phyloP scores from a whole-genome alignment of 2,113 vertebrate genomes.

The Mus pahari region DNA sequence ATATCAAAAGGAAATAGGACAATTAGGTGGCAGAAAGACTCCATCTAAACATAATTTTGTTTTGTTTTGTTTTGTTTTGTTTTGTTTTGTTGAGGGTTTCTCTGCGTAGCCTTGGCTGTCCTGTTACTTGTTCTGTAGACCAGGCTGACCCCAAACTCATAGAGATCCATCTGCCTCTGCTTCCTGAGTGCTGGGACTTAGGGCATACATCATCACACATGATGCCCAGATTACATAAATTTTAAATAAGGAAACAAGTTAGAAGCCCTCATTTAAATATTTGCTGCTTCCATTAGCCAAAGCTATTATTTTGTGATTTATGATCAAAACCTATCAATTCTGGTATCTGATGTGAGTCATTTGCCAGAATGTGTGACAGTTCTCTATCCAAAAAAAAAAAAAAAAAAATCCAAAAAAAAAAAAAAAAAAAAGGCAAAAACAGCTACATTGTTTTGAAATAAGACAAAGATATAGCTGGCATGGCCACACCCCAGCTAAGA shows the following conservation, averaged over 20 bases:
- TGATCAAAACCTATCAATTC: background rate
- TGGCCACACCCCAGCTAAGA: background rate
- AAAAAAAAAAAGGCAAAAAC: background rate
- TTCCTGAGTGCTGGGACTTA: background rate
- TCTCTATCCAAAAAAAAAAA: background rate
- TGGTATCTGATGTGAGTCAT: background rate
- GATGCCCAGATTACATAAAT: background rate
- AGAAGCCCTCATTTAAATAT: background rate
- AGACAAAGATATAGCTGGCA: background rate
- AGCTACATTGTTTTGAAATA: background rate
- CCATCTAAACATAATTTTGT: background rate
- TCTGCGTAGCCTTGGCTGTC: background rate
- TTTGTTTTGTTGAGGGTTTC: background rate
- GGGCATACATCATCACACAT: background rate
- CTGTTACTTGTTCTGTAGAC: background rate
- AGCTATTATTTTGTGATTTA: background rate
- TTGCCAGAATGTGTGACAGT: background rate
- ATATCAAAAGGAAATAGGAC: background rate
- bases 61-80: background rate
- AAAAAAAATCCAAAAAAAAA: background rate
- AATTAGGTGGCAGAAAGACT: background rate
- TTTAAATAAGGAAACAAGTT: slow-evolving; percentile 11
- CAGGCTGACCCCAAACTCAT: background rate
- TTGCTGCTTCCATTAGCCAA: background rate
- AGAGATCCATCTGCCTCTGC: background rate